Conservation (phyloP, 2,888 invertebrate species). For the Aethes cnicana region DNA sequence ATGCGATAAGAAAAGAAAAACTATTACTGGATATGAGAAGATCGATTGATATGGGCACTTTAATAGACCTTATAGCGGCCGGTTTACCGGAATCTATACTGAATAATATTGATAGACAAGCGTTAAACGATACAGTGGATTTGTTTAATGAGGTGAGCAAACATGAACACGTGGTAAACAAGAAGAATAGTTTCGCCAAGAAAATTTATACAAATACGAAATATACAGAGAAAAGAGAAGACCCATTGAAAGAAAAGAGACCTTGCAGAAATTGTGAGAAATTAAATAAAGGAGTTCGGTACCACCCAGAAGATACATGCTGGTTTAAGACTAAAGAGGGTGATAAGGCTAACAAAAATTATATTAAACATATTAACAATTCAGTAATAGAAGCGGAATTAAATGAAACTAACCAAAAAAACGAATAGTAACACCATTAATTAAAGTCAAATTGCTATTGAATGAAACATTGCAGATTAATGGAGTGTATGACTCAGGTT, state of each 20-base stretch:
- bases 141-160: slow-evolving; percentile 28
- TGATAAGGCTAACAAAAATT: not conserved
- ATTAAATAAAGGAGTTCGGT: slow-evolving; percentile 31
- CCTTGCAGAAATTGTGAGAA: slow-evolving; percentile 30
- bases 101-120: slow-evolving; percentile 28
- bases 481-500: slow-evolving; percentile 30
- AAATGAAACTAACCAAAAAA: slow-evolving; percentile 29
- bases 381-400: slow-evolving; percentile 26
- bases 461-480: slow-evolving; percentile 9
- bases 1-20: slow-evolving; percentile 43
- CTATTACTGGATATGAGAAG: slow-evolving; percentile 31
- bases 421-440: slow-evolving; percentile 30
- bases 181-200: slow-evolving; percentile 4
- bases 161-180: slow-evolving; percentile 26
- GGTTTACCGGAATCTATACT: slow-evolving; percentile 26
- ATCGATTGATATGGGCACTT: slow-evolving; percentile 27
- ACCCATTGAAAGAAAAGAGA: too few species aligned
- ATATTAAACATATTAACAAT: slow-evolving; percentile 23
- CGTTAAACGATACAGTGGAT: slow-evolving; percentile 26
- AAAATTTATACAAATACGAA: slow-evolving; percentile 21
- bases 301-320: slow-evolving; percentile 21
- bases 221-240: slow-evolving; percentile 19
- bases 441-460: slow-evolving; percentile 24
- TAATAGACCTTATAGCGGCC: slow-evolving; percentile 19
- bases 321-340: not conserved